phyloP scores from a whole-genome alignment of 1,140 invertebrate species.

The Drusus annulatus region DNA sequence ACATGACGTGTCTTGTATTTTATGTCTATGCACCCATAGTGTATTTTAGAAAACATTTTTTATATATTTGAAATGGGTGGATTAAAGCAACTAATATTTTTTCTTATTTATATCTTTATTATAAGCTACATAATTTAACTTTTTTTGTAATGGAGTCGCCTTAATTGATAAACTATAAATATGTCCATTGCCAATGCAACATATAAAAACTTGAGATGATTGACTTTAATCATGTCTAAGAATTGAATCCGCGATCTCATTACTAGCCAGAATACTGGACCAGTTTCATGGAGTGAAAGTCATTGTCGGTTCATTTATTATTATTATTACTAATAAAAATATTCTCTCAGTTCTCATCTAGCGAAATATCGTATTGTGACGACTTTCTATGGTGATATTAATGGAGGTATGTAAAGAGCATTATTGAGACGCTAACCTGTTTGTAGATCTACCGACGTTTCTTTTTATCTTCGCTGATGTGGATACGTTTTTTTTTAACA shows the following conservation, averaged over 20 bases:
- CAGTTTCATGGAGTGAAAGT: constrained; percentile 33
- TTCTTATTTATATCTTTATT: no score
- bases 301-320: constrained; percentile 30
- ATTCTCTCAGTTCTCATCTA: constrained; percentile 25
- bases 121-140: no score
- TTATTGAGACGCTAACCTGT: neutral
- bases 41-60: no score
- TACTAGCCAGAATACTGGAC: constrained; percentile 18
- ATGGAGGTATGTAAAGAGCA: constrained; percentile 12
- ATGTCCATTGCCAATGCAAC: no score
- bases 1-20: no score
- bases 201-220: no score
- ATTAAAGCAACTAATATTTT: no score
- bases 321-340: neutral
- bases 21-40: no score
- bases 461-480: neutral
- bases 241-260: neutral
- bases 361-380: constrained; percentile 34
- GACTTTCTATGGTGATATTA: constrained; percentile 24
- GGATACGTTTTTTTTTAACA: neutral
- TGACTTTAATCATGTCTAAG: no score
- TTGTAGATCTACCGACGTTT: neutral
- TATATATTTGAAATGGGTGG: no score
- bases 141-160: no score
- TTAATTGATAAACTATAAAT: no score